Percentiles rank a stretch among this genome's conserved stretches.
Conservation (phyloP, 2,888 invertebrate species). For the Stratiomys singularior region DNA sequence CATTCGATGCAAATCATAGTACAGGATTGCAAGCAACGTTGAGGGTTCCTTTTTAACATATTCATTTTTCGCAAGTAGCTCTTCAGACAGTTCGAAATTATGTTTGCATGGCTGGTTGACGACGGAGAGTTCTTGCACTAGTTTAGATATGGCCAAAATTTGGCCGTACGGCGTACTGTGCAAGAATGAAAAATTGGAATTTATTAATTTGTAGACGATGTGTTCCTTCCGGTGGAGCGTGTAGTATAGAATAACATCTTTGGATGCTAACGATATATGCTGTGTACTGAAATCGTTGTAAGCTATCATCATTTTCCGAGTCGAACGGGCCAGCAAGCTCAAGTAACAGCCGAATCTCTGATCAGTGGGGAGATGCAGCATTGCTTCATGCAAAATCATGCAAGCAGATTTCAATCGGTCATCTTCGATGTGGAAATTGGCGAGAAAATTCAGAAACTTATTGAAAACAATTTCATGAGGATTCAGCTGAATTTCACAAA, state of each 20-base stretch:
- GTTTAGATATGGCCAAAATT: conserved; percentile 26
- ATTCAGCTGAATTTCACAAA: background rate
- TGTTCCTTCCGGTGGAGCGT: conserved; percentile 39
- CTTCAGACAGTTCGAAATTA: background rate
- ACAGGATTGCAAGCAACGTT: conserved; percentile 28
- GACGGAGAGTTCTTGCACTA: conserved; percentile 34
- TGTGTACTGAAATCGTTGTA: conserved; percentile 20
- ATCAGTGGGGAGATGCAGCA: background rate
- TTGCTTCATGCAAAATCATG: background rate
- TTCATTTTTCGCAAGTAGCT: background rate
- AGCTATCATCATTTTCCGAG: conserved; percentile 15
- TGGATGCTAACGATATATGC: conserved; percentile 14
- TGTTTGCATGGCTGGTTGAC: conserved; percentile 11
- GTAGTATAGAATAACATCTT: conserved; percentile 21
- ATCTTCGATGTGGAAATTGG: conserved; percentile 41
- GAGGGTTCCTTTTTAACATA: background rate
- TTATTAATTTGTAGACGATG: background rate
- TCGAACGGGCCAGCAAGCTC: conserved; percentile 30
- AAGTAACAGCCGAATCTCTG: conserved; percentile 10
- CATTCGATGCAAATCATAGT: conserved; percentile 29
- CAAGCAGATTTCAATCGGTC: conserved; percentile 13
- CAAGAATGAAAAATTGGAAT: background rate
- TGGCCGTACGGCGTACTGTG: background rate
- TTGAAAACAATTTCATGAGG: background rate
- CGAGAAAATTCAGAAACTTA: conserved; percentile 43